phyloP scores from a whole-genome alignment of 2,113 vertebrate species.

The Eidolon helvum region DNA sequence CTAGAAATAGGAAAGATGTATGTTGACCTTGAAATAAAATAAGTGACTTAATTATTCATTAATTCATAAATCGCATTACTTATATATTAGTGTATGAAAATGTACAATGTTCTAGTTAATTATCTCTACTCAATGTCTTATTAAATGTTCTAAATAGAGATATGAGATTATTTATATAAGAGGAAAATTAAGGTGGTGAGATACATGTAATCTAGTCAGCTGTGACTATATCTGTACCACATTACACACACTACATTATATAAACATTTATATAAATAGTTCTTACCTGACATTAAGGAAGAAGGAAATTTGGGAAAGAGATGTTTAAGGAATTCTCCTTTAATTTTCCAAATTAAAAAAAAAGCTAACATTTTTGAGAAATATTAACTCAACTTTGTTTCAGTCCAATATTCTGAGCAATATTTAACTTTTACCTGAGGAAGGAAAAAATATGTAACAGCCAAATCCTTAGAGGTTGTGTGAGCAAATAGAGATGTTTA shows the following conservation, averaged over 20 bases:
- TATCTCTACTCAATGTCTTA: background rate
- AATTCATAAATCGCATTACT: background rate
- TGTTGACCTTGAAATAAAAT: background rate
- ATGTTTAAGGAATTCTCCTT: background rate
- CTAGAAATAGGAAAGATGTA: background rate
- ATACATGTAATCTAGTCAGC: background rate
- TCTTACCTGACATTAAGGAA: background rate
- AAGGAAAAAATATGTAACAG: background rate
- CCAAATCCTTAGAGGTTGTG: background rate
- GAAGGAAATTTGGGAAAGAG: background rate
- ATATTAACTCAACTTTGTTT: conserved; percentile 1
- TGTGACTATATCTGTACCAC: background rate
- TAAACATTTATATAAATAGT: background rate
- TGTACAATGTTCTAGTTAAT: background rate
- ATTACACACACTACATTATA: background rate
- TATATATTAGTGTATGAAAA: background rate
- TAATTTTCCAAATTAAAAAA: background rate
- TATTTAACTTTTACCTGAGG: background rate
- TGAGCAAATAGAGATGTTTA: background rate
- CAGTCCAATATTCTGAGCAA: background rate
- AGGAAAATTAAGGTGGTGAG: background rate
- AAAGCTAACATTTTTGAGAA: background rate
- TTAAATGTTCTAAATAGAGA: background rate
- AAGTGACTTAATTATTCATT: background rate
- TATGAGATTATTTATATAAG: background rate